A percentile compares a stretch with the other conserved stretches of the same genome.
Evolutionary conservation across 35 echinoderm and acorn worm species (phyloP).

Genomic region (Anneissia japonica): DNA sequence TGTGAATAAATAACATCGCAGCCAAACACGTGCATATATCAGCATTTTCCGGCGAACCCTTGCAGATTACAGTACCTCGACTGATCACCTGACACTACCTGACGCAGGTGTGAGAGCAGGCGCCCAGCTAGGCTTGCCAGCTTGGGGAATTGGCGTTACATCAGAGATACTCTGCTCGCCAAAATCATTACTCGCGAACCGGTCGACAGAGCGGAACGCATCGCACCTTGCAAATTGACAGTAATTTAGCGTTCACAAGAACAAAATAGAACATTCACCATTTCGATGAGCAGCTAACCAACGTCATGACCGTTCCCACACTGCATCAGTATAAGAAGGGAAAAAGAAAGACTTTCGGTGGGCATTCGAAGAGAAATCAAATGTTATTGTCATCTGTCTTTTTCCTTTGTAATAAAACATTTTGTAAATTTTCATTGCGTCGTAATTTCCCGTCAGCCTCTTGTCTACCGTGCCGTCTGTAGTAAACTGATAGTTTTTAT

Average conservation of each 20-base stretch:
- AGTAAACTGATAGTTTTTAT: too few species aligned
- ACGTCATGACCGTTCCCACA: background rate
- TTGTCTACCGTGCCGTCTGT: too few species aligned
- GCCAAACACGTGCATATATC: too few species aligned
- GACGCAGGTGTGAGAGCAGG: background rate
- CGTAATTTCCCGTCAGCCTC: too few species aligned
- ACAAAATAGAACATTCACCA: background rate
- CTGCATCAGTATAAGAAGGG: too few species aligned
- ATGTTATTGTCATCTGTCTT: too few species aligned
- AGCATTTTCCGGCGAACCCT: background rate
- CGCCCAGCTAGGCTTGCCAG: background rate
- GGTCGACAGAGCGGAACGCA: background rate
- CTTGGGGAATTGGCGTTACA: background rate
- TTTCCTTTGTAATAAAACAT: too few species aligned
- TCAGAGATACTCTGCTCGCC: background rate
- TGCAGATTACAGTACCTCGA: background rate
- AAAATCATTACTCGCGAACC: background rate
- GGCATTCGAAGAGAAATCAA: too few species aligned
- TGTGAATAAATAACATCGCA: too few species aligned
- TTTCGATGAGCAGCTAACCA: background rate
- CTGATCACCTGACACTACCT: background rate
- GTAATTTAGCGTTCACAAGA: background rate
- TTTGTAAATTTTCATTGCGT: too few species aligned
- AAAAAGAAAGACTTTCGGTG: too few species aligned
- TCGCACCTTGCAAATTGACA: background rate